Evolutionary conservation across 2,797 vertebrate genomes (phyloP).

Genomic region (Cottoperca gobio): DNA sequence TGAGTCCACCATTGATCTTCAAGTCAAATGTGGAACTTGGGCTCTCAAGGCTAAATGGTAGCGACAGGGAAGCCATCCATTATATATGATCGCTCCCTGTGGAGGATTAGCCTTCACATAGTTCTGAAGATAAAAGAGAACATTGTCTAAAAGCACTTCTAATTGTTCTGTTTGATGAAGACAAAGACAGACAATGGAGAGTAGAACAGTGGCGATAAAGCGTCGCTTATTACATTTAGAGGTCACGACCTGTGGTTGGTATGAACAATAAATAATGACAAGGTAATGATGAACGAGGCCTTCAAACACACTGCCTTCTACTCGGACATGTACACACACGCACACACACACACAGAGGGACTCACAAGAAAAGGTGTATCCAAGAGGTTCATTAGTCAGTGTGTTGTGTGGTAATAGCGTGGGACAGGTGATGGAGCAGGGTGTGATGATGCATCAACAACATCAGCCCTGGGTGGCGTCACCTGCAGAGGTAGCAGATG

Average conservation of each 20-base stretch:
- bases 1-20: slow-evolving; percentile 73
- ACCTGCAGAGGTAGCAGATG: slow-evolving; percentile 87
- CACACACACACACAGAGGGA: slow-evolving; percentile 8
- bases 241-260: slow-evolving; percentile 55
- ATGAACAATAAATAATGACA: slow-evolving; percentile 60
- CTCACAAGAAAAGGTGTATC: slow-evolving; percentile 51
- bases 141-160: slow-evolving; percentile 59
- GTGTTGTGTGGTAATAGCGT: slow-evolving; percentile 76
- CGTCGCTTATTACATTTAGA: slow-evolving; percentile 57
- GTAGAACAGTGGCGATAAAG: slow-evolving; percentile 28
- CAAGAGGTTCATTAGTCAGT: slow-evolving; percentile 77
- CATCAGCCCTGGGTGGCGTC: slow-evolving; percentile 83
- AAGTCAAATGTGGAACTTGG: slow-evolving; percentile 70
- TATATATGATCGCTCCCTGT: slow-evolving; percentile 76
- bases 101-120: slow-evolving; percentile 63
- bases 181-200: slow-evolving; percentile 54
- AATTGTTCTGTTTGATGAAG: slow-evolving; percentile 75
- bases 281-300: slow-evolving; percentile 55
- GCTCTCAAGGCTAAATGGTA: slow-evolving; percentile 75
- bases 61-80: slow-evolving; percentile 76
- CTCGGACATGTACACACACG: slow-evolving; percentile 11
- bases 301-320: slow-evolving; percentile 24
- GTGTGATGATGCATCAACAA: slow-evolving; percentile 88
- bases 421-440: slow-evolving; percentile 84
- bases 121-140: slow-evolving; percentile 64